phyloP scores from a whole-genome alignment of 2,113 vertebrate species.

The Periophthalmodon schlosseri region DNA sequence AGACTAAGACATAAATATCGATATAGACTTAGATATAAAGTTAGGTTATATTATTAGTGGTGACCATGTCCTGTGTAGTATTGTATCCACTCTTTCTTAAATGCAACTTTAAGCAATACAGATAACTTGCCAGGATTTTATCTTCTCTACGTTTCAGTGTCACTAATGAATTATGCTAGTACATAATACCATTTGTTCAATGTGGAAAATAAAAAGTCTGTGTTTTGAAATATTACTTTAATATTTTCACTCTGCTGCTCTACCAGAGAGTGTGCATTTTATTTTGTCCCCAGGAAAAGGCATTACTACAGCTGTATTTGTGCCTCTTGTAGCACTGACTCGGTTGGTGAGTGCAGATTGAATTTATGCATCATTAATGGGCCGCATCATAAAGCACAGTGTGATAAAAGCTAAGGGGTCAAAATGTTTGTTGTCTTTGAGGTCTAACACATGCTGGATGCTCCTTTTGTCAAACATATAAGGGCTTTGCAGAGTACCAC shows the following conservation, averaged over 20 bases:
- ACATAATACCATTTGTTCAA: slow-evolving; percentile 26
- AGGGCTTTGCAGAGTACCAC: neutral
- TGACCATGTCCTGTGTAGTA: neutral
- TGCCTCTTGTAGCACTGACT: neutral
- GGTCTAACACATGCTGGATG: neutral
- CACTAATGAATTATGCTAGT: slow-evolving; percentile 40
- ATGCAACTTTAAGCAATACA: neutral
- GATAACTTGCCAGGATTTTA: neutral
- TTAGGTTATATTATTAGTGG: neutral
- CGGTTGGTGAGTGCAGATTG: slow-evolving; percentile 1
- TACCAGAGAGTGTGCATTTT: slow-evolving; percentile 9
- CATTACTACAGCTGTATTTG: slow-evolving; percentile 19
- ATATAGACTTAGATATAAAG: neutral
- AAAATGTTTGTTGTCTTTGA: slow-evolving; percentile 15
- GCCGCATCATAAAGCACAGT: slow-evolving; percentile 17
- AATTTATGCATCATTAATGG: slow-evolving; percentile 20
- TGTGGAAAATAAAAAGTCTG: slow-evolving; percentile 31
- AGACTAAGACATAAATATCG: neutral
- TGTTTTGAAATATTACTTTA: slow-evolving; percentile 54
- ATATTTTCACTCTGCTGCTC: slow-evolving; percentile 43
- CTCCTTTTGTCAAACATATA: slow-evolving; percentile 13
- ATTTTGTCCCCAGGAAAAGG: slow-evolving; percentile 29
- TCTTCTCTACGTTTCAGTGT: slow-evolving; percentile 14
- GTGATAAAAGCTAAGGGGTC: slow-evolving; percentile 26
- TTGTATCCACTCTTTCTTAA: neutral